phyloP scores from a whole-genome alignment of 2,797 vertebrate genomes.

The Intellagama lesueurii region DNA sequence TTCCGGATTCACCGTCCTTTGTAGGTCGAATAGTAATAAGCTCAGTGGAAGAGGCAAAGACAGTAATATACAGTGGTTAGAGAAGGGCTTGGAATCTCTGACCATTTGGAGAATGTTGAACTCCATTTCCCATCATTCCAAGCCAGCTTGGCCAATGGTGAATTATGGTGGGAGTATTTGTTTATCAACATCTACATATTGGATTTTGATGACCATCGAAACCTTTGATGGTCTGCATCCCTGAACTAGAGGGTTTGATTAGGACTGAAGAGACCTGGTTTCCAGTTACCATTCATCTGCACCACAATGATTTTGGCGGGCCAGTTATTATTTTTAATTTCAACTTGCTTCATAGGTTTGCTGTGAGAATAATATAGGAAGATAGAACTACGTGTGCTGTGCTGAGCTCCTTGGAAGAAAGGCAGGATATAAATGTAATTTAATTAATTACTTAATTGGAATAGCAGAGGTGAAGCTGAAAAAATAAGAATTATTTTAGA shows the following conservation, averaged over 20 bases:
- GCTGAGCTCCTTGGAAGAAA: background rate
- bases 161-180: background rate
- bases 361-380: background rate
- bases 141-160: background rate
- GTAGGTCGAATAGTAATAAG: slow-evolving; percentile 2
- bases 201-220: too few relatives aligned
- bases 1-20: background rate
- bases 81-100: background rate
- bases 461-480: background rate
- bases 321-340: background rate
- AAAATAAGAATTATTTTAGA: background rate
- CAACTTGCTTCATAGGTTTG: background rate
- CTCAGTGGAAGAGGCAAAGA: background rate
- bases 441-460: background rate
- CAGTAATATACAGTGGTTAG: background rate
- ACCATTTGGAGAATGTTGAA: background rate
- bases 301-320: background rate
- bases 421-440: background rate
- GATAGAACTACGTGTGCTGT: background rate
- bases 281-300: background rate
- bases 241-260: background rate
- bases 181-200: background rate
- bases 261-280: background rate
- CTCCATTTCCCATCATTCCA: background rate
- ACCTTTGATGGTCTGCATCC: background rate